These are phyloP conservation scores for Cyprinus carpio DNA, from an alignment of 2,113 vertebrate genomes.

Conservation along the genomic window DNA sequence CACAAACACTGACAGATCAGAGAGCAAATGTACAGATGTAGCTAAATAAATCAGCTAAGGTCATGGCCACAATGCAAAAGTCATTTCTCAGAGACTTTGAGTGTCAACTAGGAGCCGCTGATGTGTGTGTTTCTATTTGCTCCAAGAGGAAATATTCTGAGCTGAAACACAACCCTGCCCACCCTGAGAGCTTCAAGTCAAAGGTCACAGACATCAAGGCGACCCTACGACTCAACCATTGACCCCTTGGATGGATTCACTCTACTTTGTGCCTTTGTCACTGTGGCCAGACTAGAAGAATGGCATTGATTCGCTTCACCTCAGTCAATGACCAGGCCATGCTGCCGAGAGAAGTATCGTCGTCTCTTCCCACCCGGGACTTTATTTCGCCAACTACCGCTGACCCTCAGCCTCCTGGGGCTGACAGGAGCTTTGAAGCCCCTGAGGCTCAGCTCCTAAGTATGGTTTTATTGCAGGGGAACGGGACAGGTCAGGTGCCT, in stretches of 20 bases:
- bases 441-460: slow-evolving; percentile 60
- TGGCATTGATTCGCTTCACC: background rate
- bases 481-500: slow-evolving; percentile 70
- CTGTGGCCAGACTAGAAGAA: background rate
- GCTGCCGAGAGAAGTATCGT: slow-evolving; percentile 32
- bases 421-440: slow-evolving; percentile 68
- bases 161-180: slow-evolving; percentile 66
- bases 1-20: background rate
- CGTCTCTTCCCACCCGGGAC: slow-evolving; percentile 48
- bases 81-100: background rate
- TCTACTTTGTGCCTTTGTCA: slow-evolving; percentile 42
- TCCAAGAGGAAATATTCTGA: slow-evolving; percentile 44
- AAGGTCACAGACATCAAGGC: slow-evolving; percentile 66
- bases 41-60: background rate
- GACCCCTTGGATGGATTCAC: slow-evolving; percentile 61
- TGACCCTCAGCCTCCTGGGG: slow-evolving; percentile 64
- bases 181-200: slow-evolving; percentile 64
- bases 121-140: slow-evolving; percentile 16
- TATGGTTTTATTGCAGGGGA: slow-evolving; percentile 73
- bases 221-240: slow-evolving; percentile 61
- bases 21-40: slow-evolving; percentile 3
- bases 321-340: background rate
- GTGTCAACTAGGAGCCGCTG: background rate
- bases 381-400: slow-evolving; percentile 55
- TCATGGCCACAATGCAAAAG: background rate